phyloP scores from a whole-genome alignment of 2,797 vertebrate genomes.

The Pampus argenteus region DNA sequence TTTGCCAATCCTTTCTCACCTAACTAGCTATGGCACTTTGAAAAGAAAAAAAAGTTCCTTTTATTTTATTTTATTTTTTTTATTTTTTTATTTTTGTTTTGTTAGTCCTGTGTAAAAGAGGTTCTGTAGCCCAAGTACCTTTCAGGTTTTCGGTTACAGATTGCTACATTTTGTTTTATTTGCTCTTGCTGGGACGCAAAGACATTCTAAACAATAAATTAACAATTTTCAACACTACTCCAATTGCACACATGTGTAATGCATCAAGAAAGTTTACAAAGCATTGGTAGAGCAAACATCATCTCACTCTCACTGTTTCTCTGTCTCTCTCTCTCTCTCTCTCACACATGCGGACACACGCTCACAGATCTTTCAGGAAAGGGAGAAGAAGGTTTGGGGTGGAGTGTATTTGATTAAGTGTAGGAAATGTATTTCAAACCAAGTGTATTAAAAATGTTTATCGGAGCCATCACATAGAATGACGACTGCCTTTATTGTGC shows the following conservation, averaged over 20 bases:
- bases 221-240: slow-evolving; percentile 73
- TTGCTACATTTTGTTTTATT: slow-evolving; percentile 83
- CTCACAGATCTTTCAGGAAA: slow-evolving; percentile 62
- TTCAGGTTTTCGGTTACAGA: slow-evolving; percentile 77
- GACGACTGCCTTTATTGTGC: slow-evolving; percentile 50
- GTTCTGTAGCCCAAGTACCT: slow-evolving; percentile 72
- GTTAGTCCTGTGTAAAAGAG: slow-evolving; percentile 77
- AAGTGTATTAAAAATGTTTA: slow-evolving; percentile 71
- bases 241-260: slow-evolving; percentile 77
- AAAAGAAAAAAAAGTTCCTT: slow-evolving; percentile 71
- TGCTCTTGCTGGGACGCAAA: slow-evolving; percentile 79
- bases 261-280: slow-evolving; percentile 80
- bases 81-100: slow-evolving; percentile 54
- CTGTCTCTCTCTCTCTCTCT: slow-evolving; percentile 33
- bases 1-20: slow-evolving; percentile 73
- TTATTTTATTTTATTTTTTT: slow-evolving; percentile 46
- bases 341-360: slow-evolving; percentile 18
- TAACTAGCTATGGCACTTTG: slow-evolving; percentile 88
- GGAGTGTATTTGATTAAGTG: slow-evolving; percentile 64
- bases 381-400: slow-evolving; percentile 57
- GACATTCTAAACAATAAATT: slow-evolving; percentile 86
- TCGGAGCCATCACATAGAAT: slow-evolving; percentile 19
- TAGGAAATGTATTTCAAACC: slow-evolving; percentile 70
- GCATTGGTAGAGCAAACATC: slow-evolving; percentile 74
- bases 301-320: slow-evolving; percentile 53